Percentiles rank a stretch among this genome's conserved stretches.
Conservation (phyloP, 2,888 invertebrate genomes). For the Petrolisthes manimaculis region DNA sequence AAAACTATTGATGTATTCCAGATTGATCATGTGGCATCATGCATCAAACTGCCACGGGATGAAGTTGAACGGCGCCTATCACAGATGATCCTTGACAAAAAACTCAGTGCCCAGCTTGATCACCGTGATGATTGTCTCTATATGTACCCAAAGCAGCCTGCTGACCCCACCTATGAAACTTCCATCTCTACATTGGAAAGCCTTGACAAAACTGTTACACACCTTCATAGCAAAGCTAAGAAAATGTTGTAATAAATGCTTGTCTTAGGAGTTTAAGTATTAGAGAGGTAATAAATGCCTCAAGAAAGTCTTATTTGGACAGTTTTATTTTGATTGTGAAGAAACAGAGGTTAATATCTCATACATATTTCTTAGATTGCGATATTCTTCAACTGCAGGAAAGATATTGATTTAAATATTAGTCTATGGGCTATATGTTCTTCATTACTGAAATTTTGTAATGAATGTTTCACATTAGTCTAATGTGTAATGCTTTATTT, state of each 20-base stretch:
- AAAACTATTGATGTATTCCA: slow-evolving; percentile 1
- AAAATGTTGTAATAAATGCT: slow-evolving; percentile 54
- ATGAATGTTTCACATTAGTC: too few species aligned
- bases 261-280: too few species aligned
- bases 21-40: slow-evolving; percentile 49
- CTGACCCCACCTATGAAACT: slow-evolving; percentile 38
- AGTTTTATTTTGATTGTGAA: too few species aligned
- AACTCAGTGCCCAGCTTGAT: slow-evolving; percentile 54
- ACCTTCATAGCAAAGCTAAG: slow-evolving; percentile 54
- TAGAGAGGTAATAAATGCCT: too few species aligned
- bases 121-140: slow-evolving; percentile 60
- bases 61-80: slow-evolving; percentile 54
- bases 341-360: too few species aligned
- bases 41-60: slow-evolving; percentile 47
- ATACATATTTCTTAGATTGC: too few species aligned
- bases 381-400: too few species aligned
- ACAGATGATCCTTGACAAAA: not conserved
- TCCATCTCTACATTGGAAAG: slow-evolving; percentile 35
- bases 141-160: slow-evolving; percentile 35
- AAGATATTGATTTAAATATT: too few species aligned
- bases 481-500: too few species aligned
- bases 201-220: slow-evolving; percentile 49
- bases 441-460: too few species aligned
- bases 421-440: too few species aligned
- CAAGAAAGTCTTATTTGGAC: too few species aligned